Base-by-base conservation (phyloP, 92 coral and sea anemone genomes). In the Paragorgia papillata region DNA sequence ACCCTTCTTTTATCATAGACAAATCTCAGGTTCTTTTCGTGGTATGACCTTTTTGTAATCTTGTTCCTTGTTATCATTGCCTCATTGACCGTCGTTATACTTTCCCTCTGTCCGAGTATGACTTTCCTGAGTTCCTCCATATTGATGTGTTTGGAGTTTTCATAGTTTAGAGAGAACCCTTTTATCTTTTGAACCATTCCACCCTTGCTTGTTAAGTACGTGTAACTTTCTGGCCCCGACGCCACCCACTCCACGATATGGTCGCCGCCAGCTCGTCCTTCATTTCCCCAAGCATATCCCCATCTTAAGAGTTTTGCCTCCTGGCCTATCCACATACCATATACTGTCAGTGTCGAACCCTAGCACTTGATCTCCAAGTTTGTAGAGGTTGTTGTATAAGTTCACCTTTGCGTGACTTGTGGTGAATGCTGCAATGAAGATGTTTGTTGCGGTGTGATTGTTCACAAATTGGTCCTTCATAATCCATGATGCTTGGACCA, bases 131-230 rank as follows among this genome's bases (percentile, higher is more conserved):
- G 1, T 4, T 25, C 55, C 1, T 40, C 58, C 74, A 67, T 5
- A 21, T 35, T 44, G 30, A 35, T 20, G 51, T 67, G 14, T 21
- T 67, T 2, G 7, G 22, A n/a, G 57, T 35, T 67, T 26, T 67
- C 74, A 26, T 67, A 67, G 59, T 69, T 69, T 9, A 69, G 62
- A 1, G 76, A 18, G n/a, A 69, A 69, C 0, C 76, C 61, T 9
- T 48, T 44, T 6, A 69, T 35, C 37, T 69, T 69, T 12, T 60
- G 48, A 1, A 69, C 59, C 22, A 9, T 69, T 9, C 21, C 20
- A 3, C 76, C 76, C 1, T 27, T 49, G 3, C 22, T 12, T 9
- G 76, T 69, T 8, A 10, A 21, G 58, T 69, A 69, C 0, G 31
- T 22, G 19, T 69, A 69, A 4, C 9, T 4, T 28, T 69, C 48